These are phyloP conservation scores for Mythimna vitellina DNA, from an alignment of 2,888 invertebrate species.

Conservation along the genomic window DNA sequence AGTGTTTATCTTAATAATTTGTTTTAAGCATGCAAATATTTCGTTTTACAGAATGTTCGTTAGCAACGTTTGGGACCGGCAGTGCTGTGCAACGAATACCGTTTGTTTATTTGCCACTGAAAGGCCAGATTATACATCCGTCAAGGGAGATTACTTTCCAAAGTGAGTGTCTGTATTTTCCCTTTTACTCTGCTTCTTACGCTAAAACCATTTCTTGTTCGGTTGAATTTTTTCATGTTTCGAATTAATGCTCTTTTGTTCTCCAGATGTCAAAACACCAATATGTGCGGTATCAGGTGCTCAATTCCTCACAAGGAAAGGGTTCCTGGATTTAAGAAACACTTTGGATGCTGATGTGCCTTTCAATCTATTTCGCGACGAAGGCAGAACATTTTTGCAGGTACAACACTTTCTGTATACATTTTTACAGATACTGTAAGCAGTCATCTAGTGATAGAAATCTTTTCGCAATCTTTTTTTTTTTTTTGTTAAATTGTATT, in stretches of 20 bases:
- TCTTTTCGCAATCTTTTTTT: not conserved
- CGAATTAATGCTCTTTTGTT: slow-evolving; percentile 28
- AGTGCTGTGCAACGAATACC: slow-evolving; percentile 94
- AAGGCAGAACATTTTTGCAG: slow-evolving; percentile 95
- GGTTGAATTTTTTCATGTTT: not conserved
- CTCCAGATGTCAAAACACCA: slow-evolving; percentile 94
- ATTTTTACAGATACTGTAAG: not conserved
- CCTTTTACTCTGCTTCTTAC: not conserved
- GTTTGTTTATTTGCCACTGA: slow-evolving; percentile 95
- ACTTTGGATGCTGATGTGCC: slow-evolving; percentile 94
- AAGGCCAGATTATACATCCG: slow-evolving; percentile 97
- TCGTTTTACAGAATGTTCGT: slow-evolving; percentile 93
- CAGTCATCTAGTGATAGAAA: not conserved
- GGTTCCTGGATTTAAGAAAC: slow-evolving; percentile 95
- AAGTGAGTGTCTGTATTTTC: slow-evolving; percentile 84
- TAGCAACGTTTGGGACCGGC: slow-evolving; percentile 95
- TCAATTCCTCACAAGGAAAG: slow-evolving; percentile 94
- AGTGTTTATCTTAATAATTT: slow-evolving; percentile 35
- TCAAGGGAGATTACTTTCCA: slow-evolving; percentile 96
- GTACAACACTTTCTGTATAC: slow-evolving; percentile 80
- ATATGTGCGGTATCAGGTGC: slow-evolving; percentile 96
- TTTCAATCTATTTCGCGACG: slow-evolving; percentile 95
- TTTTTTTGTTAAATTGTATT: not conserved
- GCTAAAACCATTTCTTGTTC: not conserved
- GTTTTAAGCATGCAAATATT: slow-evolving; percentile 37